These are phyloP conservation scores for Scolopax rusticola DNA, from an alignment of 2,797 vertebrate genomes.

Conservation along the genomic window DNA sequence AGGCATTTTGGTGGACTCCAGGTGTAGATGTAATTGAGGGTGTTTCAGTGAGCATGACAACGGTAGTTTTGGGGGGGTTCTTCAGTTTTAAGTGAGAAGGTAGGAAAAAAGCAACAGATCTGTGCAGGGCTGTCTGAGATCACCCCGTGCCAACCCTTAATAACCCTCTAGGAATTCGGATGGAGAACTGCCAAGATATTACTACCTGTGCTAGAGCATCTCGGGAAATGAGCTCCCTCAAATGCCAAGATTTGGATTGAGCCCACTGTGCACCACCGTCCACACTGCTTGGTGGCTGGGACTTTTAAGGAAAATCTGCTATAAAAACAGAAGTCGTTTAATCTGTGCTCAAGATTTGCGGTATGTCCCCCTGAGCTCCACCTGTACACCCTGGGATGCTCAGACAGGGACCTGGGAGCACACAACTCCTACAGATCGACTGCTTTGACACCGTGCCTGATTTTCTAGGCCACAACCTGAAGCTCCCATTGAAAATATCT, in stretches of 20 bases:
- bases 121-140: neutral
- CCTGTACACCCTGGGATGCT: neutral
- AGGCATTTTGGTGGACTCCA: slow-evolving; percentile 10
- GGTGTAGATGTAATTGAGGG: slow-evolving; percentile 51
- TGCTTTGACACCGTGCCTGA: neutral
- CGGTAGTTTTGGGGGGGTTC: neutral
- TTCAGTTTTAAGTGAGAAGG: neutral
- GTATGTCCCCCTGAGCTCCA: neutral
- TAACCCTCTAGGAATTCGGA: neutral
- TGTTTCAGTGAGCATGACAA: neutral
- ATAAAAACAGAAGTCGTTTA: neutral
- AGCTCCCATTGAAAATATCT: neutral
- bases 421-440: neutral
- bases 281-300: neutral
- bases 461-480: neutral
- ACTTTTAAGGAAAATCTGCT: neutral
- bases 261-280: neutral
- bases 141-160: neutral
- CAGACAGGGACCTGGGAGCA: neutral
- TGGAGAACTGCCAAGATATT: neutral
- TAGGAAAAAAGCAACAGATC: neutral
- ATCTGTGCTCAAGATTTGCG: neutral
- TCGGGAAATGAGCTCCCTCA: neutral
- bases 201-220: neutral
- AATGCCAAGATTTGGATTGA: neutral